A percentile compares a stretch with the other conserved stretches of the same genome.
Evolutionary conservation across 2,888 invertebrate species (phyloP).

Genomic region (Scaptomyza parva): DNA sequence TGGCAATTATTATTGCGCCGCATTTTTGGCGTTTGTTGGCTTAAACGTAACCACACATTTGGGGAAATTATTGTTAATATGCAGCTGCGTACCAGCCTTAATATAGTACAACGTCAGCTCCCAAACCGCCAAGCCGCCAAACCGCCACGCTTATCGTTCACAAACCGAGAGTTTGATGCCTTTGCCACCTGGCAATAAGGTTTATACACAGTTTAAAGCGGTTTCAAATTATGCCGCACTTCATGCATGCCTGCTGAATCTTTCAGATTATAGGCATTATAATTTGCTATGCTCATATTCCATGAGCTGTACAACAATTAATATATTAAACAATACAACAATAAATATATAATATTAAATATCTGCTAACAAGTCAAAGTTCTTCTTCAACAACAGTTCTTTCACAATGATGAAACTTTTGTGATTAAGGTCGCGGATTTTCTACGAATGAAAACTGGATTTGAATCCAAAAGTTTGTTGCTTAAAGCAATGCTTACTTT

Average conservation of each 20-base stretch:
- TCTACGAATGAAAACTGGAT: not conserved
- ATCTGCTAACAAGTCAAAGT: too few species aligned
- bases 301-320: too few species aligned
- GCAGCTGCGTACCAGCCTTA: slow-evolving; percentile 67
- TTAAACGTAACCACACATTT: slow-evolving; percentile 77
- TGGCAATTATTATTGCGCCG: slow-evolving; percentile 54
- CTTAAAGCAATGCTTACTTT: not conserved
- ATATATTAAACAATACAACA: too few species aligned
- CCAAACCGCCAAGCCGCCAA: slow-evolving; percentile 40
- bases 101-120: slow-evolving; percentile 27
- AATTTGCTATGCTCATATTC: too few species aligned
- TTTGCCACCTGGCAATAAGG: slow-evolving; percentile 23
- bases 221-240: slow-evolving; percentile 16
- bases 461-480: not conserved
- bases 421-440: not conserved
- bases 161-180: slow-evolving; percentile 8
- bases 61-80: slow-evolving; percentile 79
- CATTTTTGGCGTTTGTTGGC: slow-evolving; percentile 73
- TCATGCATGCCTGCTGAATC: not conserved
- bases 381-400: not conserved
- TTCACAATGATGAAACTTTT: not conserved
- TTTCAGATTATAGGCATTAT: not conserved
- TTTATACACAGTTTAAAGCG: slow-evolving; percentile 23
- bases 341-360: too few species aligned
- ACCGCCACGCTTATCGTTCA: slow-evolving; percentile 15